Base-by-base conservation (phyloP, 2,797 vertebrate genomes). In the Eidolon dupreanum region DNA sequence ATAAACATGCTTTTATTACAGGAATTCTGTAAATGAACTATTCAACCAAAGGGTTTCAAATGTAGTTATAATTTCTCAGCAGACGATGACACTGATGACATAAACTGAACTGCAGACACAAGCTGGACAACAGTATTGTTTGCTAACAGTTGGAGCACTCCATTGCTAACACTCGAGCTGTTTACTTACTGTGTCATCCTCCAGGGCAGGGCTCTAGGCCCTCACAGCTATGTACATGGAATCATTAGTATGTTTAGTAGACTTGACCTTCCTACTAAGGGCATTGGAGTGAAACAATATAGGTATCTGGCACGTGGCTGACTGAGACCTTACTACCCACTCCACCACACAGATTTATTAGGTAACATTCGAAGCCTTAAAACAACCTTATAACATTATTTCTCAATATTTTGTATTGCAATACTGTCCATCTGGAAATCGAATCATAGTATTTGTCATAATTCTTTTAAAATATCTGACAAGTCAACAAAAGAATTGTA, bases 11-110 rank as follows among this genome's bases (percentile, higher is more conserved):
- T 15, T 89, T 33, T 51, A 53, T 65, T 95, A 65, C 0, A 89
- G 22, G 65, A 51, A 93, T 95, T 96, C 20, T 3, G 79, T 71
- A 94, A 94, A 53, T 15, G 90, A 66, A 84, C n/a, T 5, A 16
- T 0, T 81, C 75, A 49, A 3, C 2, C 75, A 15, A 95, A 93
- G 1, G 20, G 53, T 86, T 86, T 65, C 38, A 78, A 19, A 6
- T 83, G 31, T 28, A 66, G 78, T 84, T 28, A 7, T 22, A 16
- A 43, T 51, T 91, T 84, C 79, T 49, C 96, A 68, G 19, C 24
- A 38, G 5, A 83, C 5, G n/a, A 2, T 51, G 71, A 33, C 20
- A 55, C 1, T 1, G 17, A 5, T 53, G 74, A 28, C 16, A 46
- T 5, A 9, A 71, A 28, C 15, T 6, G 6, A 81, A 65, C 5